Base-by-base conservation (phyloP, 2,888 invertebrate genomes). In the Xanthorhoe designata region DNA sequence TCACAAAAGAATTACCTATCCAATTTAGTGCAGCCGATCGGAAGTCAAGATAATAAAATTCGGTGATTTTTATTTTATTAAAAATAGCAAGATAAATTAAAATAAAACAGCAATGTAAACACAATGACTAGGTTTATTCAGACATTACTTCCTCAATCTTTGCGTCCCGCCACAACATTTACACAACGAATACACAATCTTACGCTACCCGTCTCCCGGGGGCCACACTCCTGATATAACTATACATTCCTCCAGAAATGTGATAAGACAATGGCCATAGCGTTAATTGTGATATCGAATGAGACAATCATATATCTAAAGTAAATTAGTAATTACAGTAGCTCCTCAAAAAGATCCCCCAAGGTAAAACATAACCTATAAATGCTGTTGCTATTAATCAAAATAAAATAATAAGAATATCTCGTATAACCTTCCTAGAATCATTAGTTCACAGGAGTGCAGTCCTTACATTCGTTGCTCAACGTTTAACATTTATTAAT, bases 51-150 rank as follows among this genome's bases (percentile, higher is more conserved):
- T n/a, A n/a, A n/a, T n/a, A n/a, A n/a, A n/a, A n/a, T n/a, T n/a
- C n/a, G n/a, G n/a, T n/a, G n/a, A n/a, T n/a, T n/a, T n/a, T n/a
- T n/a, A n/a, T n/a, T n/a, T n/a, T n/a, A n/a, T n/a, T n/a, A n/a
- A n/a, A n/a, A n/a, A n/a, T n/a, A n/a, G n/a, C n/a, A n/a, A n/a
- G n/a, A n/a, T 7, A 4, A 47, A 7, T 47, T 15, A 24, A 63
- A 58, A 87, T 85, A 75, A 89, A 89, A 89, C 80, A 73, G 66
- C 58, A 78, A 73, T 81, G 62, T 84, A 89, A 90, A 92, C 92
- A 92, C 92, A 90, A n/a, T 92, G 91, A 92, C 92, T 92, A 92
- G 92, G 85, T 92, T 92, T 92, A 92, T 91, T 84, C 88, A 85
- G 90, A 92, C 88, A 84, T 78, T 78, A 77, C 78, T 77, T 68